phyloP scores from a whole-genome alignment of 2,113 vertebrate species.

The Bos indicus region DNA sequence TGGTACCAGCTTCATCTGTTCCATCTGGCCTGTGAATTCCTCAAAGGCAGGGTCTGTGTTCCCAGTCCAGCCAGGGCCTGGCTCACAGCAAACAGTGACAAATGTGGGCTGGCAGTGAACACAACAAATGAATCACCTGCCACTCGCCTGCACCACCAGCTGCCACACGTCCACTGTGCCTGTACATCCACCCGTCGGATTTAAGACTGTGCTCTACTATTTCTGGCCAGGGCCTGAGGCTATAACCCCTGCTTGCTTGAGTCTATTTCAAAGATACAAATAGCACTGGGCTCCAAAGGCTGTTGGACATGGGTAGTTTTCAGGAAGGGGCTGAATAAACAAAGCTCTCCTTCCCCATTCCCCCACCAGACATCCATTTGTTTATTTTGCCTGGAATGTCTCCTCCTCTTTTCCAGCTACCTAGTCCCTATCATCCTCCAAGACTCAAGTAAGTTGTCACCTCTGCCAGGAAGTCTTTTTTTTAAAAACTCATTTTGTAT shows the following conservation, averaged over 20 bases:
- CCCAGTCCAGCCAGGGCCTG: neutral
- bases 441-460: neutral
- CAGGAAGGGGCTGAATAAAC: slow-evolving; percentile 7
- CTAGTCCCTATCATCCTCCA: neutral
- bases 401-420: neutral
- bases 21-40: slow-evolving; percentile 34
- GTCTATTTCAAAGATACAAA: slow-evolving; percentile 24
- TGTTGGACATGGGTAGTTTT: neutral
- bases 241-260: neutral
- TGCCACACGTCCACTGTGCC: slow-evolving; percentile 19
- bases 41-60: slow-evolving; percentile 28
- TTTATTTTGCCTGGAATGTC: neutral
- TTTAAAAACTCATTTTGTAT: neutral
- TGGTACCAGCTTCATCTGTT: neutral
- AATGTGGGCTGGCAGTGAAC: neutral
- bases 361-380: neutral
- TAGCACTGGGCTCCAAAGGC: neutral
- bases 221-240: neutral
- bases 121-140: slow-evolving; percentile 46
- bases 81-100: slow-evolving; percentile 3
- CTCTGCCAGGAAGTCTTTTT: neutral
- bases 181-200: neutral
- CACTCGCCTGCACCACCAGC: slow-evolving; percentile 19
- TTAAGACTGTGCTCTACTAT: slow-evolving; percentile 21
- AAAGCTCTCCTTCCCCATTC: neutral